Percentiles rank a stretch among this genome's conserved stretches.
Conservation (phyloP, 2,113 vertebrate species). For the Ceyx melanurus region DNA sequence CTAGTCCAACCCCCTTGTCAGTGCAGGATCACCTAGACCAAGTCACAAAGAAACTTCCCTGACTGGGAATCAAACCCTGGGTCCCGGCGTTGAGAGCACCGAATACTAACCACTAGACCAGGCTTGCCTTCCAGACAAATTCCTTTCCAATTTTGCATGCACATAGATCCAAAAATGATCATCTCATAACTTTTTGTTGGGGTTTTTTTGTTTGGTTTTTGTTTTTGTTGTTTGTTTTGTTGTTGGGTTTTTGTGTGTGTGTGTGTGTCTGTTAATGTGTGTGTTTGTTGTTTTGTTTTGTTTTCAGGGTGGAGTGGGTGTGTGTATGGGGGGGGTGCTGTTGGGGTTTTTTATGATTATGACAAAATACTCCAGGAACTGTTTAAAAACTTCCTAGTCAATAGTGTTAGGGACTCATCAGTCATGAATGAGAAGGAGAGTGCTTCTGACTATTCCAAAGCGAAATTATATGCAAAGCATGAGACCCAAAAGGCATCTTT, state of each 20-base stretch:
- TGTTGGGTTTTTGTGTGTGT: too few relatives aligned
- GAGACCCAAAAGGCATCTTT: background rate
- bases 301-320: background rate
- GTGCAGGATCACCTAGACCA: too few relatives aligned
- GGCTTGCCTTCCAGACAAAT: background rate
- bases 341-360: background rate
- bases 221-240: too few relatives aligned
- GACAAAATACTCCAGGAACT: background rate
- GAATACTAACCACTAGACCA: conserved; percentile 87
- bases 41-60: conserved; percentile 44
- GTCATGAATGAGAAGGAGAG: background rate
- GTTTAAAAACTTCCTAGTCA: background rate
- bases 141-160: background rate
- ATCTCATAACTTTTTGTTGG: background rate
- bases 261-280: background rate
- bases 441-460: background rate
- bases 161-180: background rate
- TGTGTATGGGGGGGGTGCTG: too few relatives aligned
- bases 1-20: too few relatives aligned
- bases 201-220: too few relatives aligned
- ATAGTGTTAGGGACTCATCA: background rate
- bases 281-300: background rate
- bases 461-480: background rate
- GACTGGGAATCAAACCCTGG: conserved; percentile 85
- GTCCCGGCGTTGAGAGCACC: conserved; percentile 85